Base-by-base conservation (phyloP, 2,797 vertebrate species). In the Oceanodroma leucorhoa region DNA sequence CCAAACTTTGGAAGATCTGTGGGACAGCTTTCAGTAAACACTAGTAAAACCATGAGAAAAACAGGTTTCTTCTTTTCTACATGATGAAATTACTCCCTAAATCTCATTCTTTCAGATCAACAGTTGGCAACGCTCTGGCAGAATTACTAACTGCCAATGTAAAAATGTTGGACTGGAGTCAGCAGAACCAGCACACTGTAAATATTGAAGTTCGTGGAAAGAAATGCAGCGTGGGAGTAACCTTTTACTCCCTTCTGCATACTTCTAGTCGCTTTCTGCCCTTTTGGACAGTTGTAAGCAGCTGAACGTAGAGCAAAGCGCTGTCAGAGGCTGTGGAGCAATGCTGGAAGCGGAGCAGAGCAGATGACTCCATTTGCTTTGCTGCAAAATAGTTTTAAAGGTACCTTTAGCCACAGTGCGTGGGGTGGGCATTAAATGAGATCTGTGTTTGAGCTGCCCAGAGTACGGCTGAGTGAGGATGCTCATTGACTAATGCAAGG, bases 191-290 rank as follows among this genome's bases (percentile, higher is more conserved):
- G 85, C 66, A 83, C 61, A 24, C 73, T 87, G 83, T 76, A 94
- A 95, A 94, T 89, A 92, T 12, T 92, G 88, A 58, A 92, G 75
- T 18, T 72, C 1, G 5, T 85, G 81, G 70, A 94, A 84, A 93
- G 78, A 82, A 92, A 87, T 77, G 51, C 32, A 53, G 41, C 1
- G 48, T 87, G 71, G 90, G 92, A 94, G 93, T 87, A 90, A 87
- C 60, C 58, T 88, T 93, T 84, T 51, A 75, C 88, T 93, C 87
- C 83, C 77, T 92, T 84, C 85, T 84, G 61, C 94, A 79, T 94
- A 48, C 29, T 92, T 93, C 20, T 45, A 55, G 60, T 64, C 8
- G 8, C 78, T 89, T 87, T 84, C 79, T 92, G 90, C 58, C 64
- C 86, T 95, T 89, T 83, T 67, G 62, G 81, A 80, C 23, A n/a